Evolutionary conservation across 1,140 invertebrate species (phyloP), one percentile per base, ranked within the genome.

Genomic region (Conus betulinus): DNA sequence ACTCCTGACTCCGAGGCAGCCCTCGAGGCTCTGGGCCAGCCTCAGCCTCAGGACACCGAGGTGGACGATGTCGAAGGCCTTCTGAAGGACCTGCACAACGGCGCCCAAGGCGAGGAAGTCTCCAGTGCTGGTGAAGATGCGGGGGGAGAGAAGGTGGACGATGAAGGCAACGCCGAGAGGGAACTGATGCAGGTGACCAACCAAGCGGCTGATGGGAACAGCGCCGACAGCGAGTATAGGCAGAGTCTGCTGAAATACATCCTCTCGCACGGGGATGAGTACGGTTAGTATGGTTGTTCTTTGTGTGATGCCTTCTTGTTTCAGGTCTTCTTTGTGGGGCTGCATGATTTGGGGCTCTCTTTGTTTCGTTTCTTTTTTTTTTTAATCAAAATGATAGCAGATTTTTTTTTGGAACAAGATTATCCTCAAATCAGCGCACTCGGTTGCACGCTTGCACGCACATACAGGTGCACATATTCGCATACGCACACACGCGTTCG

Each of bases 201-300:
- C 39, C 60, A 88, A 60, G 51, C 60, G 6, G 25, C 55, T 11
- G 79, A 83, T 55, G 76, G 71, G 25, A 27, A 51, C 67, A 71
- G 67, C 23, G 67, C 67, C 20, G 67, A 39, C 51, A 27, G 55
- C 10, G 71, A 87, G n/a, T 87, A 87, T 52, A n/a, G 52, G 10
- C 67, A 78, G 39, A 76, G 74, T 39, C 74, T 87, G 53, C 52
- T 87, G 85, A 76, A 87, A 25, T 74, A 74, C 85, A 23, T 87
- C 23, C 74, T 87, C 3, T 39, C 51, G 5, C 71, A 87, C 23
- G 85, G 85, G 11, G 67, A 13, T 11, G 71, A 71, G 27, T 85
- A 85, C 53, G 23, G 76, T 78, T 8, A 78, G 76, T 25, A 63
- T 63, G 17, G 17, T 63, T 63, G 60, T 11, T 63, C 11, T 63